Evolutionary conservation across 2,797 vertebrate genomes (phyloP).

Genomic region (Anguilla pacifica): DNA sequence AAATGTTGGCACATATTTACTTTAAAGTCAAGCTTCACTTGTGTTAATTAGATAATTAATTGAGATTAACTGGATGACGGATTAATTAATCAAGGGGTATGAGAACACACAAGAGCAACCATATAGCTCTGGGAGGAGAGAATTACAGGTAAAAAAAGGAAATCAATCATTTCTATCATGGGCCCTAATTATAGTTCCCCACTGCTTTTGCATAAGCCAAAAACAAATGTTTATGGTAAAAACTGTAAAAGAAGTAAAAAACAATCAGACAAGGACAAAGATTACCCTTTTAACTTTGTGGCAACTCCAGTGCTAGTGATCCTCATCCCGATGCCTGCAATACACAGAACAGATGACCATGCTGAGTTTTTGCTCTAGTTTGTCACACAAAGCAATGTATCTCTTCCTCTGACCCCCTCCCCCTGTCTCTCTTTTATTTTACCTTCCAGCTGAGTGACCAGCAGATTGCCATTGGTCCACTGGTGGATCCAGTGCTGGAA

Average conservation of each 20-base stretch:
- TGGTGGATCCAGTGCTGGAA: conserved; percentile 96
- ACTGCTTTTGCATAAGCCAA: not conserved
- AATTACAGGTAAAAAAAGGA: not conserved
- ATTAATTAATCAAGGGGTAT: not conserved
- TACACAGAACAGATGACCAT: conserved; percentile 14
- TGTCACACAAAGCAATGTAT: not conserved
- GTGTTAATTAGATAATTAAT: not conserved
- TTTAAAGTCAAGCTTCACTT: not conserved
- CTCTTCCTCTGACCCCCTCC: not conserved
- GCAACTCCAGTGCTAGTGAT: conserved; percentile 86
- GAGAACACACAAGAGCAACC: not conserved
- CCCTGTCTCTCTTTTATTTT: conserved; percentile 21
- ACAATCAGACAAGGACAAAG: not conserved
- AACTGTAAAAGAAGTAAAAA: not conserved
- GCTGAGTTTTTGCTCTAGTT: not conserved
- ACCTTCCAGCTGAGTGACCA: conserved; percentile 90
- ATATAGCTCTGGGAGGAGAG: not conserved
- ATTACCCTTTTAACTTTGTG: conserved; percentile 85
- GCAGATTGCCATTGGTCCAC: conserved; percentile 92
- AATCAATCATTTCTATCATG: not conserved
- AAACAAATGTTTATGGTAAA: no score
- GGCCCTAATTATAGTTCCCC: not conserved
- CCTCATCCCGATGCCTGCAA: conserved; percentile 89
- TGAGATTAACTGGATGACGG: not conserved
- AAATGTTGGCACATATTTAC: not conserved